Conservation (phyloP, 2,113 vertebrate species). For the Columba livia region DNA sequence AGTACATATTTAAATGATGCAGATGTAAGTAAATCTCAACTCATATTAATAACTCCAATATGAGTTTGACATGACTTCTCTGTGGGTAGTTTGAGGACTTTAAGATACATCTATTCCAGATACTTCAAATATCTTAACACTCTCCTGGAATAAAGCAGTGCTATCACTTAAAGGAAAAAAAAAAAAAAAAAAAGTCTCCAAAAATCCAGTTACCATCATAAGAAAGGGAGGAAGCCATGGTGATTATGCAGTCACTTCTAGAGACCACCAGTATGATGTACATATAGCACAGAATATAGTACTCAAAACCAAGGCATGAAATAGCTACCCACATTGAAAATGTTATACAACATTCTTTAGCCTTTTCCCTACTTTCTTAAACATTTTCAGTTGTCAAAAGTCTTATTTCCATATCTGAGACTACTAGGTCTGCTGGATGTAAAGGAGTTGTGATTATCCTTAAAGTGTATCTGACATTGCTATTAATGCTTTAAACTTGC, state of each 20-base stretch:
- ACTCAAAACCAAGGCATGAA: not conserved
- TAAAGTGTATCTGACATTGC: constrained; percentile 50
- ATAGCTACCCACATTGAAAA: not conserved
- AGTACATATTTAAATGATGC: not conserved
- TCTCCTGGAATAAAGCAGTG: not conserved
- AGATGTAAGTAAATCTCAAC: not conserved
- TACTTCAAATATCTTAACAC: not conserved
- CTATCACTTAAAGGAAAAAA: not conserved
- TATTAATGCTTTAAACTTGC: constrained; percentile 51
- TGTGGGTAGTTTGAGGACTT: not conserved
- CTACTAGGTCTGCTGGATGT: constrained; percentile 16
- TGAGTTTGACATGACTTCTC: not conserved
- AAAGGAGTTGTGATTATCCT: constrained; percentile 51
- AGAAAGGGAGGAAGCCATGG: not conserved
- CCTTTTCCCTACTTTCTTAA: not conserved
- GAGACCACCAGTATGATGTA: not conserved
- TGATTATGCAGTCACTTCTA: not conserved
- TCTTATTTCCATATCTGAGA: constrained; percentile 62
- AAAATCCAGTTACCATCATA: not conserved
- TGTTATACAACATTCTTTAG: not conserved
- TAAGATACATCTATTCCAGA: not conserved
- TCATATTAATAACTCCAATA: not conserved
- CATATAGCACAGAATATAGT: not conserved
- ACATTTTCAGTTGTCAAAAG: constrained; percentile 19
- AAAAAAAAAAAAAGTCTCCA: not conserved